These are phyloP conservation scores for Polyommatus iphigenia DNA, from an alignment of 2,888 invertebrate species.

Conservation along the genomic window DNA sequence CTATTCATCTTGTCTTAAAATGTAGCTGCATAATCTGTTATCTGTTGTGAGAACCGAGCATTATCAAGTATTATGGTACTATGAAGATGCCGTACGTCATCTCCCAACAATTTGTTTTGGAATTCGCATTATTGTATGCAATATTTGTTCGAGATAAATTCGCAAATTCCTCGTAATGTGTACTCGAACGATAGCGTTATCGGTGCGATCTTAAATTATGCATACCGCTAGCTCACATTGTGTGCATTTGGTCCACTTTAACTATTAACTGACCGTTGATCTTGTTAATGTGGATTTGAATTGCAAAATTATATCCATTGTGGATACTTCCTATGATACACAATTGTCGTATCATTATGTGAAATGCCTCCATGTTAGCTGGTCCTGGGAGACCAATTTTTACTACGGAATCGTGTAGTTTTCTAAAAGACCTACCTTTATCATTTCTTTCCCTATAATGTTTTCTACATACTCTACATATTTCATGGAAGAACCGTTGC, in stretches of 20 bases:
- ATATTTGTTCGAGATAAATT: constrained; percentile 26
- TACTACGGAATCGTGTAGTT: too few relatives aligned
- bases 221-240: constrained; percentile 24
- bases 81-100: constrained; percentile 1
- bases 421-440: too few relatives aligned
- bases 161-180: constrained; percentile 22
- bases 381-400: background rate
- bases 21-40: background rate
- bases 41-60: background rate
- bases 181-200: constrained; percentile 28
- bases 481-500: too few relatives aligned
- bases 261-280: constrained; percentile 13
- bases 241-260: constrained; percentile 22
- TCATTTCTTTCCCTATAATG: too few relatives aligned
- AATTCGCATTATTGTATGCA: background rate
- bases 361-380: background rate
- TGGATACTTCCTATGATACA: background rate
- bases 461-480: too few relatives aligned
- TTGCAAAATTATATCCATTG: constrained; percentile 7
- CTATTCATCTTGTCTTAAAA: background rate
- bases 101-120: background rate
- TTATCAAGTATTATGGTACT: background rate
- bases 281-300: constrained; percentile 1
- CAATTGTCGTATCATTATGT: background rate
- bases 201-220: constrained; percentile 26